Percentiles rank a stretch among this genome's conserved stretches.
Evolutionary conservation across 2,113 vertebrate species (phyloP).

Genomic region (Bubo blakistoni): DNA sequence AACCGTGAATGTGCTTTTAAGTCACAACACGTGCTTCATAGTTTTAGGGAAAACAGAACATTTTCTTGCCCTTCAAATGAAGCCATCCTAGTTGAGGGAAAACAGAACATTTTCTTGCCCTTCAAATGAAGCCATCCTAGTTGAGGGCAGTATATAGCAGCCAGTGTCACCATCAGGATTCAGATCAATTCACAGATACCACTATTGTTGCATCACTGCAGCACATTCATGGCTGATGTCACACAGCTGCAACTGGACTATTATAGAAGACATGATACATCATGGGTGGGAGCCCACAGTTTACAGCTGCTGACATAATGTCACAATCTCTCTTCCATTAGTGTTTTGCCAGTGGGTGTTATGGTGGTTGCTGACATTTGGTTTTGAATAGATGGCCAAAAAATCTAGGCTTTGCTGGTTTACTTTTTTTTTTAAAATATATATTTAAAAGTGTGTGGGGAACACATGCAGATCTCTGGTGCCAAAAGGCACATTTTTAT

Average conservation of each 20-base stretch:
- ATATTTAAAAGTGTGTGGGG: no score
- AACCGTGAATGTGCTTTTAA: background rate
- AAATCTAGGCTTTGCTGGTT: background rate
- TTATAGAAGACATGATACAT: background rate
- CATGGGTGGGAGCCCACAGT: background rate
- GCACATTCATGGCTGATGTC: background rate
- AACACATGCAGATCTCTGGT: background rate
- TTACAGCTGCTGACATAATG: background rate
- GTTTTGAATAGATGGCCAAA: background rate
- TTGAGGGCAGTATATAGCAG: background rate
- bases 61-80: background rate
- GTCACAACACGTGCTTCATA: background rate
- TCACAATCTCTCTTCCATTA: background rate
- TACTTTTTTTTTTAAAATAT: background rate
- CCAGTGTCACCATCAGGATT: background rate
- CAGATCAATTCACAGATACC: background rate
- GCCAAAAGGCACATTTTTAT: background rate
- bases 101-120: background rate
- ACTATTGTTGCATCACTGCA: background rate
- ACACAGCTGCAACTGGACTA: background rate
- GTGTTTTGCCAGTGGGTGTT: fast-evolving
- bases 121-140: background rate
- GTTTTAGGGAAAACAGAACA: background rate
- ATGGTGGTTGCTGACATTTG: background rate
- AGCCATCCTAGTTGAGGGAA: background rate